Evolutionary conservation across 1,140 invertebrate species (phyloP), one percentile per base, ranked within the genome.

Genomic region (Drosophila elegans): DNA sequence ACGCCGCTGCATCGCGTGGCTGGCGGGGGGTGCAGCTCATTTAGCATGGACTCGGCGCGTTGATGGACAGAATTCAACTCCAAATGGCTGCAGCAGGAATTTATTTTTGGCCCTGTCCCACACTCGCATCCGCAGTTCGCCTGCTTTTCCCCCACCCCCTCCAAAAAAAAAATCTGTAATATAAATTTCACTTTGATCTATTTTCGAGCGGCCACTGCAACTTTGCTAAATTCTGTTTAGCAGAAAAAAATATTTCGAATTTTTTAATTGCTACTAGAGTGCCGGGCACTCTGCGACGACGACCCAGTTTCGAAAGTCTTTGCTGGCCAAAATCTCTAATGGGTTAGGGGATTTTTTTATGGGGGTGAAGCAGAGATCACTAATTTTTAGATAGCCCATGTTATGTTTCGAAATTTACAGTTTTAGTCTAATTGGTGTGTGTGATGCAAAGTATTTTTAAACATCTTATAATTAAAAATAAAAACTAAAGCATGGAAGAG

Each of bases 101-200:
- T 54, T 75, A 60, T 66, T 62, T 75, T 75, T 63, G 41, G 62
- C 9, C 21, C 41, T 29, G 66, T 72, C 78, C 61, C 60, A 74
- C 54, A 46, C 44, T 66, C 2, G 63, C 63, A 54, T 68, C 62
- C 62, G 48, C 25, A 51, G 27, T 54, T 55, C 45, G 61, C 56
- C 44, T 45, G 45, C 44, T 27, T 66, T 69, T 10, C 56, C 54
- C 16, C 27, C 10, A 48, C 29, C 7, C 3, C 39, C 16, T 1
- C 1, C 16, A 0, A 21, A 21, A 21, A 21, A 46, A 63, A 80
- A 80, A 62, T 61, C 52, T 56, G 25, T 56, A 72, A 52, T 36
- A 66, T 57, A 54, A 80, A 66, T 45, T 81, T 55, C 55, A 73
- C 80, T 83, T 83, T 83, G 80, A 83, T 83, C 80, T 83, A 83